Evolutionary conservation across 1,140 invertebrate genomes (phyloP).

Genomic region (Archivesica marissinica): DNA sequence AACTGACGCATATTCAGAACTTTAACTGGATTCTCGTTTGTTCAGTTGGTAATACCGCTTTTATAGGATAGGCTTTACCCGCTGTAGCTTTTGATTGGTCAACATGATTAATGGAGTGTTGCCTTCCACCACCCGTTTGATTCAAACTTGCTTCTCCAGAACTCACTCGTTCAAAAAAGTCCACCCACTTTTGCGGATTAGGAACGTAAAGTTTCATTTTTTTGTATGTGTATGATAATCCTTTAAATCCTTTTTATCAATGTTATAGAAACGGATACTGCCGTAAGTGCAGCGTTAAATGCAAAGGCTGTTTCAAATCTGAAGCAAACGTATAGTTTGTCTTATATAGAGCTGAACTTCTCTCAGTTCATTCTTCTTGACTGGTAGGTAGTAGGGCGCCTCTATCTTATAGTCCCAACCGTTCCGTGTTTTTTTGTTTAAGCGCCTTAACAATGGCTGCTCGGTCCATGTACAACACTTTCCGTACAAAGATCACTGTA

Average conservation of each 20-base stretch:
- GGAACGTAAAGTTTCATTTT: slow-evolving; percentile 8
- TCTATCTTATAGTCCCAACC: slow-evolving; percentile 25
- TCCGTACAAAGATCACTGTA: slow-evolving; percentile 35
- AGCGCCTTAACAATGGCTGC: slow-evolving; percentile 11
- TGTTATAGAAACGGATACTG: slow-evolving; percentile 45
- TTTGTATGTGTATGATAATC: no score
- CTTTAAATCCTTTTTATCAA: no score
- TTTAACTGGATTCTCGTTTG: slow-evolving; percentile 59
- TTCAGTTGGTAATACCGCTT: slow-evolving; percentile 54
- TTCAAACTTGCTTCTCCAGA: background rate
- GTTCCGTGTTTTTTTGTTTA: slow-evolving; percentile 3
- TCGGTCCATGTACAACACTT: slow-evolving; percentile 43
- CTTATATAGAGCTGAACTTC: slow-evolving; percentile 50
- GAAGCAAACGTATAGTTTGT: background rate
- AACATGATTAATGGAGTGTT: slow-evolving; percentile 10
- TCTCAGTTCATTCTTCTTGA: slow-evolving; percentile 1
- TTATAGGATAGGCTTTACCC: background rate
- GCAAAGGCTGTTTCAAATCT: background rate
- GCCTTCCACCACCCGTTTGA: background rate
- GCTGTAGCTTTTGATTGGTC: background rate
- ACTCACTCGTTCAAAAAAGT: slow-evolving; percentile 19
- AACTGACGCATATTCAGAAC: slow-evolving; percentile 18
- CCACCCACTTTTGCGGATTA: slow-evolving; percentile 26
- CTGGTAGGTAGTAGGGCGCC: slow-evolving; percentile 23
- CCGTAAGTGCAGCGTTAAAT: slow-evolving; percentile 47